These are phyloP conservation scores for Hypsopygia costalis DNA, from an alignment of 2,888 invertebrate species.

Conservation along the genomic window DNA sequence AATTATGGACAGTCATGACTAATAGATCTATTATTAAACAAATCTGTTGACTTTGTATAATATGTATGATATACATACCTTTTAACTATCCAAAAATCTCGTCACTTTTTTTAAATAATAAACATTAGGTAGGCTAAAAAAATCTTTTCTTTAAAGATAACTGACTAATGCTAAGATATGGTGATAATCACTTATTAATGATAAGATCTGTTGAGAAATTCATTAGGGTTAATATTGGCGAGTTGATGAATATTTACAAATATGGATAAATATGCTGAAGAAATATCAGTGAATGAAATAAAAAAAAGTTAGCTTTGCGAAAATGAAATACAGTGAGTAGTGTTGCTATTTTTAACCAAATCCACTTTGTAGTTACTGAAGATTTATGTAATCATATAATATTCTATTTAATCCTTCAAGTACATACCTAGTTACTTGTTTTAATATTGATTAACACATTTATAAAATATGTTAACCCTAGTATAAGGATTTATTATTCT, in stretches of 20 bases:
- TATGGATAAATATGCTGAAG: slow-evolving; percentile 29
- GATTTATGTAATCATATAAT: slow-evolving; percentile 20
- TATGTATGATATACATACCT: slow-evolving; percentile 18
- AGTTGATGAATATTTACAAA: slow-evolving; percentile 34
- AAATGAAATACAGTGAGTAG: slow-evolving; percentile 4
- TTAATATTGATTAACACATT: slow-evolving; percentile 45
- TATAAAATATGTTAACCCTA: slow-evolving; percentile 46
- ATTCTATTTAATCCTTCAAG: slow-evolving; percentile 50
- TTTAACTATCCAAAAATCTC: slow-evolving; percentile 18
- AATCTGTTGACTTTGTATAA: neutral
- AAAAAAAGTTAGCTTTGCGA: slow-evolving; percentile 3
- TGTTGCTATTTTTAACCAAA: slow-evolving; percentile 2
- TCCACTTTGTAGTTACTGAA: slow-evolving; percentile 1
- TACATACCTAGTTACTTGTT: slow-evolving; percentile 38
- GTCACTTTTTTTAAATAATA: slow-evolving; percentile 30
- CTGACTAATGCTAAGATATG: slow-evolving; percentile 56
- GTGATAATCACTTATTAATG: slow-evolving; percentile 54
- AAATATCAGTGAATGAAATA: slow-evolving; percentile 21
- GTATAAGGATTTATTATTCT: slow-evolving; percentile 59
- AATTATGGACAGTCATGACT: neutral
- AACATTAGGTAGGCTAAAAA: slow-evolving; percentile 51
- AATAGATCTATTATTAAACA: neutral
- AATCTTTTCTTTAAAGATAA: slow-evolving; percentile 58
- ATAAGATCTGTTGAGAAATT: slow-evolving; percentile 65
- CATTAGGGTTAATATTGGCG: slow-evolving; percentile 28